Evolutionary conservation across 2,888 invertebrate species (phyloP).

Genomic region (Amphimallon solstitiale): DNA sequence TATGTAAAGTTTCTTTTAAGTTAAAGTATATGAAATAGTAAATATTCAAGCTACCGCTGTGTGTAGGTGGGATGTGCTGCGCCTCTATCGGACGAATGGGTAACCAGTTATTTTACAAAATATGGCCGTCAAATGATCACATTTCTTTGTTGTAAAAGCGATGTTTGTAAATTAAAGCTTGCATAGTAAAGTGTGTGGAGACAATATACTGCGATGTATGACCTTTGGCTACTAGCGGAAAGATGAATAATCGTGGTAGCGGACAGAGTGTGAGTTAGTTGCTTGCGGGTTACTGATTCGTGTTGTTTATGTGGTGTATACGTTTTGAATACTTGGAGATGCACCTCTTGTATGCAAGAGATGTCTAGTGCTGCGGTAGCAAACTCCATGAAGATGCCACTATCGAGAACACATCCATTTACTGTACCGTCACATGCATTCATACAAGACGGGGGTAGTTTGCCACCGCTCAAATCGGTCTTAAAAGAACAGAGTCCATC

Average conservation of each 20-base stretch:
- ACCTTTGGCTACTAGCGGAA: slow-evolving; percentile 28
- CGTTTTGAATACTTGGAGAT: slow-evolving; percentile 45
- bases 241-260: slow-evolving; percentile 35
- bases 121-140: slow-evolving; percentile 64
- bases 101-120: slow-evolving; percentile 47
- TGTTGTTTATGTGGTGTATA: slow-evolving; percentile 33
- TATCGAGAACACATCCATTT: slow-evolving; percentile 65
- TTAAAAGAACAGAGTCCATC: slow-evolving; percentile 65
- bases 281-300: slow-evolving; percentile 20
- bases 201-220: slow-evolving; percentile 37
- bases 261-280: slow-evolving; percentile 28
- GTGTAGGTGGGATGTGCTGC: slow-evolving; percentile 27
- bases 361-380: slow-evolving; percentile 63
- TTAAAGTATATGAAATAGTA: slow-evolving; percentile 14
- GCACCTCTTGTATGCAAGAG: slow-evolving; percentile 52
- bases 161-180: slow-evolving; percentile 55
- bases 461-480: slow-evolving; percentile 63
- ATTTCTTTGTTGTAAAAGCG: slow-evolving; percentile 62
- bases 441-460: slow-evolving; percentile 63
- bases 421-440: slow-evolving; percentile 61
- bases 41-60: slow-evolving; percentile 31
- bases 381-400: slow-evolving; percentile 63
- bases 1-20: neutral
- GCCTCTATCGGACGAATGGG: slow-evolving; percentile 14
- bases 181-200: slow-evolving; percentile 41